phyloP scores from a whole-genome alignment of 1,140 invertebrate species.

The Aphidius gifuensis region DNA sequence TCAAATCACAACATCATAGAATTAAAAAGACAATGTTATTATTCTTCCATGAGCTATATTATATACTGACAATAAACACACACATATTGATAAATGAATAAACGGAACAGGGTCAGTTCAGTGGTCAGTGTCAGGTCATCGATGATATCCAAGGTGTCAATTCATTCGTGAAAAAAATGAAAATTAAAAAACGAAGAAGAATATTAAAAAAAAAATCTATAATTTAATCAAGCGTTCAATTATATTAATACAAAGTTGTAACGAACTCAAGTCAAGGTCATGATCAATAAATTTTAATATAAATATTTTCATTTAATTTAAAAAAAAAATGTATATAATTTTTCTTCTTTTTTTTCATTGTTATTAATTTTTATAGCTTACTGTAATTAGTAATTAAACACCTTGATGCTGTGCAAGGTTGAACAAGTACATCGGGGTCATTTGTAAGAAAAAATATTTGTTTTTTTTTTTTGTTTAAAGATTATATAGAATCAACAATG shows the following conservation, averaged over 20 bases:
- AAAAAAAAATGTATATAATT: too few relatives aligned
- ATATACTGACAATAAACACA: too few relatives aligned
- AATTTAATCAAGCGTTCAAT: background rate
- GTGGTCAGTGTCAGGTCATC: conserved; percentile 18
- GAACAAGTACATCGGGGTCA: too few relatives aligned
- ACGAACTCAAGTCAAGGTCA: background rate
- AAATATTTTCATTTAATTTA: too few relatives aligned
- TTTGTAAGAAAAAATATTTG: background rate
- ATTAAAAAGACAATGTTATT: background rate
- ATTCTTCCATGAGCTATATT: too few relatives aligned
- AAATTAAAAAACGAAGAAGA: background rate
- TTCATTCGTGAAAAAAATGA: background rate
- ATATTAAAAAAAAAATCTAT: background rate
- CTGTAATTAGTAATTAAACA: too few relatives aligned
- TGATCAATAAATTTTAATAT: background rate
- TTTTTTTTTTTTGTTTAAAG: too few relatives aligned
- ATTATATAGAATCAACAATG: too few relatives aligned
- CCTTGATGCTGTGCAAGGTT: too few relatives aligned
- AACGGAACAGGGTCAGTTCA: conserved; percentile 18
- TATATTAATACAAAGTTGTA: too few relatives aligned
- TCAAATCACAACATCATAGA: background rate
- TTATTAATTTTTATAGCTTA: too few relatives aligned
- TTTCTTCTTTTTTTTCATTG: too few relatives aligned
- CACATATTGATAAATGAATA: conserved; percentile 7
- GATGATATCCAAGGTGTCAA: conserved; percentile 17